These are phyloP conservation scores for Druon quercuslanigerum DNA, from an alignment of 1,140 invertebrate species.

Conservation along the genomic window DNA sequence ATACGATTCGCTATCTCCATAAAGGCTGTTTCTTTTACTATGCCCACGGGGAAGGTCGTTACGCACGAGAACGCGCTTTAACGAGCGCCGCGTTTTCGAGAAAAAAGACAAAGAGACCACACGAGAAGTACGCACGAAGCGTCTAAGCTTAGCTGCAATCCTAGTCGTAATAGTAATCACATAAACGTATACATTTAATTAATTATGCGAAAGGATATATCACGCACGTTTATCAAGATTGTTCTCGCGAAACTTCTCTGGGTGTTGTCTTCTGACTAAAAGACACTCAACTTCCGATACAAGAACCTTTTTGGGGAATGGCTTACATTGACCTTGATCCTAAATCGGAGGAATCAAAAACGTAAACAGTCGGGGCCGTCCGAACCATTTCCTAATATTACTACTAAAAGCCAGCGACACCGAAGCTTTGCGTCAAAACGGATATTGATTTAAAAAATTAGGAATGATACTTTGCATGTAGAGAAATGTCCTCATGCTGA, in stretches of 20 bases:
- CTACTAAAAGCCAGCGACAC: no score
- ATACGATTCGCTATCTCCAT: constrained; percentile 24
- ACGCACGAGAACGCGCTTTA: constrained; percentile 50
- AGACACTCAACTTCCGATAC: no score
- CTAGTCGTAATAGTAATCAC: not conserved
- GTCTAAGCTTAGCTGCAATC: not conserved
- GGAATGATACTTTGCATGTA: no score
- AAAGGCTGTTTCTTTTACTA: constrained; percentile 30
- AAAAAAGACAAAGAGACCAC: constrained; percentile 36
- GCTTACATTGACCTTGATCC: no score
- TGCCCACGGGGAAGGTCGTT: constrained; percentile 39
- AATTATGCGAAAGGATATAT: constrained; percentile 10
- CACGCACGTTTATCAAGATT: constrained; percentile 3
- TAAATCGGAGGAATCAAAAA: no score
- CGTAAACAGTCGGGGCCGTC: no score
- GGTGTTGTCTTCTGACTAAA: not conserved
- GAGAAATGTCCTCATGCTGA: no score
- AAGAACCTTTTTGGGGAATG: no score
- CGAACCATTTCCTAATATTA: no score
- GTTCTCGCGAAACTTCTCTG: not conserved
- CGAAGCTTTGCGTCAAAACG: no score
- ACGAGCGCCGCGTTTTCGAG: constrained; percentile 41
- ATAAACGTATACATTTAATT: constrained; percentile 10
- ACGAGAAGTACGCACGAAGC: constrained; percentile 31
- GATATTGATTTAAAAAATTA: no score